Base-by-base conservation (phyloP, 2,113 vertebrate genomes). In the Colinus virginianus region DNA sequence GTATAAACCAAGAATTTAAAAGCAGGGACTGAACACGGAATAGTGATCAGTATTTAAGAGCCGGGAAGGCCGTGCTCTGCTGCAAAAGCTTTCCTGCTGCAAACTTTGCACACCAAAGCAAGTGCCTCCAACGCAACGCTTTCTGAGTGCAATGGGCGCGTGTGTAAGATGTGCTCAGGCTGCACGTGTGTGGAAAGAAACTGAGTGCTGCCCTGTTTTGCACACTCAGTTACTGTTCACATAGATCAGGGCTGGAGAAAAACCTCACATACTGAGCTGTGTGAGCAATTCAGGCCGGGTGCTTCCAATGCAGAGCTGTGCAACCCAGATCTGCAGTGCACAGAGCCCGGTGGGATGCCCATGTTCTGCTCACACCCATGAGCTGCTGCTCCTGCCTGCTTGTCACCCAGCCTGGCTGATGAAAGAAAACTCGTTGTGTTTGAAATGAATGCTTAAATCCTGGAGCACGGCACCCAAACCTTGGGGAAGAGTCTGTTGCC, bases 281-380 rank as follows among this genome's bases (percentile, higher is more conserved):
- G 1, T 3, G 2, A 12, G 25, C 22, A 40, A 17, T 3, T 21
- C 51, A 1, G 72, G 38, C 70, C 22, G 66, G 8, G 40, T 1
- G 0, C 28, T 4, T 16, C 19, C 7, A 40, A 6, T 5, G 16
- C 79, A 49, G 61, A 22, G 26, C 48, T 40, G 0, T 7, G 5
- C 0, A 1, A 38, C 19, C 0, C 25, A 0, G 0, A 16, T 2
- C 56, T n/a, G 49, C 19, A 46, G 59, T 76, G 11, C 1, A 10
- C 1, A 2, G 7, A 4, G 1, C 18, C 28, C 0, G 40, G 17
- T 13, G 53, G 22, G 66, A 45, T 4, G 1, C 30, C 14, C 8
- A 20, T 71, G 78, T 45, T 45, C 1, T 11, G 61, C 22, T 63
- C 20, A 7, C 51, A 3, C 13, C 6, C 1, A 36, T 0, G 43